Conservation (phyloP, 2,888 invertebrate genomes). For the Apoda limacodes region DNA sequence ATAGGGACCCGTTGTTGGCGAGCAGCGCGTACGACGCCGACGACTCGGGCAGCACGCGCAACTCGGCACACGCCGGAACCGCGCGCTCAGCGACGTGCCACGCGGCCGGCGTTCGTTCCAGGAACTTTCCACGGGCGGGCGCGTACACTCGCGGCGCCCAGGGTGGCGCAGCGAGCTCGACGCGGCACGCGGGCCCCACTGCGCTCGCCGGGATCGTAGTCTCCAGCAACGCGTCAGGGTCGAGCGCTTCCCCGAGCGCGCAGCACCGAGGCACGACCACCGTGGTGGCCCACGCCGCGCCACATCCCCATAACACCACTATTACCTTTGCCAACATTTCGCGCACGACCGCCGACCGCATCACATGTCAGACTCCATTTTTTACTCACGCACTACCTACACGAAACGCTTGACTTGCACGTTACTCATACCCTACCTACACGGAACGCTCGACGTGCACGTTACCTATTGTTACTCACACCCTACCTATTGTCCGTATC, state of each 20-base stretch:
- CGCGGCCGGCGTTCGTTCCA: conserved; percentile 53
- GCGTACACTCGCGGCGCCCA: conserved; percentile 74
- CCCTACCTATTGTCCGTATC: conserved; percentile 2
- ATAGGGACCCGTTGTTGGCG: conserved; percentile 75
- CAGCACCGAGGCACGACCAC: conserved; percentile 40
- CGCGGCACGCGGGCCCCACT: conserved; percentile 24
- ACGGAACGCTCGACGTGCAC: no score
- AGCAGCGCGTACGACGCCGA: conserved; percentile 63
- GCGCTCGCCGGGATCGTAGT: conserved; percentile 36
- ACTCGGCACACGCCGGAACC: conserved; percentile 38
- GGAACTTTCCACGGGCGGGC: conserved; percentile 44
- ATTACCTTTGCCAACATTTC: conserved; percentile 22
- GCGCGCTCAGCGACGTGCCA: conserved; percentile 54
- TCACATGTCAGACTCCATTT: conserved; percentile 7
- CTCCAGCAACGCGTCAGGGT: conserved; percentile 44
- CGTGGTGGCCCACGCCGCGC: conserved; percentile 31
- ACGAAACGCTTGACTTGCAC: conserved; percentile 1
- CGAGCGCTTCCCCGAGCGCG: conserved; percentile 27
- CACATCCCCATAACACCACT: conserved; percentile 21
- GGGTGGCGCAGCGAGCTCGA: conserved; percentile 25
- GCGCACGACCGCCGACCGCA: conserved; percentile 16
- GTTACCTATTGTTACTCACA: conserved; percentile 13
- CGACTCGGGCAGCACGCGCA: conserved; percentile 45
- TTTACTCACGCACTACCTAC: conserved; percentile 2
- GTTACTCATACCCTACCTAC: conserved; percentile 2